Conservation (phyloP, 2,113 vertebrate species). For the Pipra filicauda region DNA sequence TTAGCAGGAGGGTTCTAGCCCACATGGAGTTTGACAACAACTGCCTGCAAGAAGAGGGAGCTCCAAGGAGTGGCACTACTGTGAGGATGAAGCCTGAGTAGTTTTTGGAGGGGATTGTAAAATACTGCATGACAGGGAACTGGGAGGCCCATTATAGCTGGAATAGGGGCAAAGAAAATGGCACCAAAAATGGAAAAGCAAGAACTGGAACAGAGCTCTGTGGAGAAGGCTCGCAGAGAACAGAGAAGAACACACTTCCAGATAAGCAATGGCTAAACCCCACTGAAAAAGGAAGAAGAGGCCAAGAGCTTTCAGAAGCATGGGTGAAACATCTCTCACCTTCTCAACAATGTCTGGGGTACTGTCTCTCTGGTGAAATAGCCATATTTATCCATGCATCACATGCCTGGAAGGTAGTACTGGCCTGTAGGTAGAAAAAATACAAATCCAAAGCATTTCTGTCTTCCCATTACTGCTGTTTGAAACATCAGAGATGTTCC, state of each 20-base stretch:
- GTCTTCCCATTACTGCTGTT: background rate
- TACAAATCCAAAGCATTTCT: background rate
- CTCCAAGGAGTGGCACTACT: background rate
- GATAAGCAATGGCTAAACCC: background rate
- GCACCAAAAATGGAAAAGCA: background rate
- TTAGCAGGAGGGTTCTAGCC: background rate
- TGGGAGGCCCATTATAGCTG: background rate
- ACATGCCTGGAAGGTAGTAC: background rate
- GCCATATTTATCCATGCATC: background rate
- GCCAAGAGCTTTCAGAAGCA: background rate
- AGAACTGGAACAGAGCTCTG: background rate
- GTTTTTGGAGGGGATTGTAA: background rate
- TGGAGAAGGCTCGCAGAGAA: background rate
- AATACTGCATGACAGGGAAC: background rate
- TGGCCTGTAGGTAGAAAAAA: background rate
- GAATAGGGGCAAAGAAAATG: background rate
- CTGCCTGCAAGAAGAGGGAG: background rate
- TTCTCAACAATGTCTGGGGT: background rate
- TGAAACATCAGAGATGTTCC: background rate
- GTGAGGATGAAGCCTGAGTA: background rate
- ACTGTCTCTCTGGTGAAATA: background rate
- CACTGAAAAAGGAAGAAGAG: background rate
- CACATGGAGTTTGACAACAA: background rate
- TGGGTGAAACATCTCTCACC: background rate
- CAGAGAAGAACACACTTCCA: background rate